Evolutionary conservation across 2,888 invertebrate species (phyloP), one percentile per base, ranked within the genome.

Genomic region (Callyntrura guangdongensis): DNA sequence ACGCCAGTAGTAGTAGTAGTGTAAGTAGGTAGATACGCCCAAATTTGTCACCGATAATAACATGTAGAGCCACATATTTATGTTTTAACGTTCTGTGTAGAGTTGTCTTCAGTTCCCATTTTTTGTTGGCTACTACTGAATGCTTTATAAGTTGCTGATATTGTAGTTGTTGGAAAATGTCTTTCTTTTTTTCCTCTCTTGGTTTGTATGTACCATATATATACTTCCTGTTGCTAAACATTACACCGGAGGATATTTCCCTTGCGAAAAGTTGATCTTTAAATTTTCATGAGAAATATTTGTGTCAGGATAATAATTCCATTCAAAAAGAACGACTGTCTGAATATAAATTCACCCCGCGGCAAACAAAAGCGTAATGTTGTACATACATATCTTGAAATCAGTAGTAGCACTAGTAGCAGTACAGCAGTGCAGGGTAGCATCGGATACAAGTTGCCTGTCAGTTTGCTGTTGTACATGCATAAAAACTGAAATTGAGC

Each of bases 221-320:
- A n/a, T n/a, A n/a, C n/a, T n/a, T 36, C 36, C 36, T 36, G 36
- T 6, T 4, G 36, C 36, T 4, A 36, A 36, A 36, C 36, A 36
- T 89, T 89, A 67, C 45, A 79, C 85, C 81, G 49, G 72, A 59
- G 86, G 74, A 86, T 90, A 90, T 90, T 90, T 90, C 90, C 90
- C 90, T 82, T 86, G 90, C 81, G 90, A 86, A 82, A 86, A 90
- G 90, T 86, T 90, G 81, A 86, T 90, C 81, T 61, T 90, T 90
- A 90, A 86, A 90, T 82, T 90, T 90, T 90, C 90, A 90, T 90
- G 90, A 90, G 90, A 86, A 86, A 90, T 90, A 90, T 90, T 90
- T 90, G 90, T 90, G 90, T 90, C 86, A 90, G 86, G 82, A 90
- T 82, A 90, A 86, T 86, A 90, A 86, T 82, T 90, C 86, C 72